phyloP scores from a whole-genome alignment of 2,888 invertebrate genomes.

The Lacanobia wlatinum region DNA sequence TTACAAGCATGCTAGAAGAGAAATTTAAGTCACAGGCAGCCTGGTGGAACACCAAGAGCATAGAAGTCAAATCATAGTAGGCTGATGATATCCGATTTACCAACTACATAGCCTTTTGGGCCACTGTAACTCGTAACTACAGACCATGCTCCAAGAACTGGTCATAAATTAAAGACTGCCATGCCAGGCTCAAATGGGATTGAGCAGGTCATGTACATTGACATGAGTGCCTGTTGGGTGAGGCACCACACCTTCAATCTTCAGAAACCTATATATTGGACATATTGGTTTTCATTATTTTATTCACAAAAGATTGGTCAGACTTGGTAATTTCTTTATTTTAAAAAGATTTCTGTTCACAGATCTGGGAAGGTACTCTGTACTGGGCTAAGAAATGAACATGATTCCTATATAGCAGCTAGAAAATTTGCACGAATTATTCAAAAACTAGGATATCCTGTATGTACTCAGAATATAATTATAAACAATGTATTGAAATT shows the following conservation, averaged over 20 bases:
- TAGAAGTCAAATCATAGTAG: neutral
- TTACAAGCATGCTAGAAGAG: neutral
- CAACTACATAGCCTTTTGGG: neutral
- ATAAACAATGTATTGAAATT: neutral
- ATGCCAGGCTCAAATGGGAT: neutral
- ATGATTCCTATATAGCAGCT: conserved; percentile 94
- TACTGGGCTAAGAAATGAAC: conserved; percentile 95
- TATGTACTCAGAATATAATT: conserved; percentile 78
- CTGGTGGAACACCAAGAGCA: neutral
- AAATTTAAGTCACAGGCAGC: neutral
- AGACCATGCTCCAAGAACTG: neutral
- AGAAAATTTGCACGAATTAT: conserved; percentile 96
- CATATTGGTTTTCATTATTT: neutral
- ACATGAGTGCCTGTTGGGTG: neutral
- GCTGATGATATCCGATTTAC: neutral
- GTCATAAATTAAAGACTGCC: neutral
- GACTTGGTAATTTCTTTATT: neutral
- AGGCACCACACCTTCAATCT: neutral
- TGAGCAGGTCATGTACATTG: neutral
- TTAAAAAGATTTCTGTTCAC: conserved; percentile 38
- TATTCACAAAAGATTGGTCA: neutral
- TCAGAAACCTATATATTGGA: neutral
- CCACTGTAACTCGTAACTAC: neutral
- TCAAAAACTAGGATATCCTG: conserved; percentile 95
- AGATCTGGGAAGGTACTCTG: conserved; percentile 96